Base-by-base conservation (phyloP, 2,113 vertebrate species). In the Eulemur macaco region DNA sequence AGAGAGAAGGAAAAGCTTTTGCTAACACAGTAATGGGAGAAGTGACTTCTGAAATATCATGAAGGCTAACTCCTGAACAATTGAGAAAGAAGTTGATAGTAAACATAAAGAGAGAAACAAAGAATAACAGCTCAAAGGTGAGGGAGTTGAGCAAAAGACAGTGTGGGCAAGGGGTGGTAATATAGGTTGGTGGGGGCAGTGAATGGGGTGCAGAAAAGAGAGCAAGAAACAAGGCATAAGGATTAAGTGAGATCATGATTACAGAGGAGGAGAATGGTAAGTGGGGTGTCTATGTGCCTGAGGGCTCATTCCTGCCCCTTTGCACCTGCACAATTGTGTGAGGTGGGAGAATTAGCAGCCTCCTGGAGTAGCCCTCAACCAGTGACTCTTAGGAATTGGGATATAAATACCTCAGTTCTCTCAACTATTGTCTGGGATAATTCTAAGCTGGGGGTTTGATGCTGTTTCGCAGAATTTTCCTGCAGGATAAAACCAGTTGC, bases 1-100 rank as follows among this genome's bases (percentile, higher is more conserved):
- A 83, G 45, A 96, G 42, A 92, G 68, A 69, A 96, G 56, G 27
- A 66, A 89, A 86, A 54, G 3, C 23, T 78, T 97, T 96, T 93
- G 78, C 73, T 83, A 96, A 77, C 4, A 0, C 52, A 91, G 56
- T 93, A 37, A 77, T 54, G 69, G 82, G 71, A 91, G 66, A 93
- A 83, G 21, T 42, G 77, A 39, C 58, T 94, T 96, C 37, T 87
- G 39, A 66, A 91, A 54, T 66, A 80, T 52, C 91, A 78, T 64
- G 81, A 77, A 94, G 73, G 27, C 54, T 37, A n/a, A 77, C 39
- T 89, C n/a, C 34, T 84, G 11, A 86, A 83, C 9, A 64, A 15
- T 31, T 82, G 31, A n/a, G 50, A 69, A 63, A 60, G n/a, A 84
- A 83, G 60, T 47, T 45, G n/a, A 63, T 78, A 45, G 89, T 71